phyloP scores from a whole-genome alignment of 2,113 vertebrate species.

The Lipotes vexillifer region DNA sequence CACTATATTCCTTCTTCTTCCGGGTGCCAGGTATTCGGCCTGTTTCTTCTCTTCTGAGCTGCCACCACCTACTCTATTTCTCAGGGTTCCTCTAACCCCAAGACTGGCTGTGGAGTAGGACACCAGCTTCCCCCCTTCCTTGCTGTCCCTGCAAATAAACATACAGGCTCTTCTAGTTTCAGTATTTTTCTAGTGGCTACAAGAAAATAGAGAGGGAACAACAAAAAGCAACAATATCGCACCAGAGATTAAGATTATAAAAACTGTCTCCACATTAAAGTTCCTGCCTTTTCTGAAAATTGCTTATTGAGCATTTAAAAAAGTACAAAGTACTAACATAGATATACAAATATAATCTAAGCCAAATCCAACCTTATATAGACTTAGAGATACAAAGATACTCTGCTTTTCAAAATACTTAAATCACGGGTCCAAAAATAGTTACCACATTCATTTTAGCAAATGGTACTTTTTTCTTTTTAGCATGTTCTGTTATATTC shows the following conservation, averaged over 20 bases:
- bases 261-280: slow-evolving; percentile 10
- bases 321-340: background rate
- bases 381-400: background rate
- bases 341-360: background rate
- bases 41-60: slow-evolving; percentile 67
- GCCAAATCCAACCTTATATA: slow-evolving; percentile 15
- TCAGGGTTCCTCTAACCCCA: slow-evolving; percentile 66
- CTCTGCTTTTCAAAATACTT: slow-evolving; percentile 42
- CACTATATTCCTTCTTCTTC: slow-evolving; percentile 56
- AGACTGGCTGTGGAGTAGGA: slow-evolving; percentile 64
- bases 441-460: background rate
- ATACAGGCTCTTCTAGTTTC: slow-evolving; percentile 64
- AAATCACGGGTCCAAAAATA: slow-evolving; percentile 49
- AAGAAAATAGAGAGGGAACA: slow-evolving; percentile 53
- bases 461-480: background rate
- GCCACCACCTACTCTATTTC: slow-evolving; percentile 68
- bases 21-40: slow-evolving; percentile 47
- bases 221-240: slow-evolving; percentile 55
- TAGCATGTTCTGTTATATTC: background rate
- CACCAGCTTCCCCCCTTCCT: slow-evolving; percentile 66
- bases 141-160: slow-evolving; percentile 70
- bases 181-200: slow-evolving; percentile 54
- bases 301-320: background rate
- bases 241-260: slow-evolving; percentile 27
- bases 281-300: slow-evolving; percentile 32